phyloP scores from a whole-genome alignment of 2,888 invertebrate genomes.

The Abscondita cerata region DNA sequence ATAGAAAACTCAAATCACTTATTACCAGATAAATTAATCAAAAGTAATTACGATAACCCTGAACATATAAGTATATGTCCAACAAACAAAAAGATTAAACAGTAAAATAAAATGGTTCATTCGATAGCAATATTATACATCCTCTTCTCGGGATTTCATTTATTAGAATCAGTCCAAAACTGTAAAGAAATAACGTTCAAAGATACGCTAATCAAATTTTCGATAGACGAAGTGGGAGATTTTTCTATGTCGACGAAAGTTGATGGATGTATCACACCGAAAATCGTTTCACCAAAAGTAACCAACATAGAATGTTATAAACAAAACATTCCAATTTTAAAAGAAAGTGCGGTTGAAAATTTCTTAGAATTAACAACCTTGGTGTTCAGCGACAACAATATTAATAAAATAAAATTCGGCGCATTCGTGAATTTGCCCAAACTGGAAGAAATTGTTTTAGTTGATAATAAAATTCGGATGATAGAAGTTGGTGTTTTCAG shows the following conservation, averaged over 20 bases:
- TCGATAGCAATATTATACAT: no score
- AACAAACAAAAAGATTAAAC: no score
- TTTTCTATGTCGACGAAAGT: constrained; percentile 16
- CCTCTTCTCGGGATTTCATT: no score
- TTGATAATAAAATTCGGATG: constrained; percentile 19
- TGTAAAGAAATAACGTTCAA: constrained; percentile 14
- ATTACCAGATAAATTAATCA: no score
- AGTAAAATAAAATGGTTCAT: no score
- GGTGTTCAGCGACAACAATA: constrained; percentile 21
- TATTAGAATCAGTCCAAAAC: no score
- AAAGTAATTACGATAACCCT: no score
- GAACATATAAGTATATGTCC: no score
- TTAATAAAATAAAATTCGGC: constrained; percentile 23
- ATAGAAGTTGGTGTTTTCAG: constrained; percentile 24
- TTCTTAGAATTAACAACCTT: constrained; percentile 22
- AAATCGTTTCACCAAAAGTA: constrained; percentile 6
- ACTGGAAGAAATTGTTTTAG: constrained; percentile 20
- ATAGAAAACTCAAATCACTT: no score
- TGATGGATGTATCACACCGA: constrained; percentile 14
- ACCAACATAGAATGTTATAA: constrained; percentile 19
- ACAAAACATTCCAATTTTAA: constrained; percentile 14
- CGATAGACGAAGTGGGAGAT: constrained; percentile 23
- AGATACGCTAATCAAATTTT: constrained; percentile 13
- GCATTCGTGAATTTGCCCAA: constrained; percentile 26
- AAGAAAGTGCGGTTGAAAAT: constrained; percentile 20